Percentiles rank a stretch among this genome's conserved stretches.
These are phyloP conservation scores for Rhyacophila evoluta DNA, from an alignment of 2,888 invertebrate species.

Conservation along the genomic window DNA sequence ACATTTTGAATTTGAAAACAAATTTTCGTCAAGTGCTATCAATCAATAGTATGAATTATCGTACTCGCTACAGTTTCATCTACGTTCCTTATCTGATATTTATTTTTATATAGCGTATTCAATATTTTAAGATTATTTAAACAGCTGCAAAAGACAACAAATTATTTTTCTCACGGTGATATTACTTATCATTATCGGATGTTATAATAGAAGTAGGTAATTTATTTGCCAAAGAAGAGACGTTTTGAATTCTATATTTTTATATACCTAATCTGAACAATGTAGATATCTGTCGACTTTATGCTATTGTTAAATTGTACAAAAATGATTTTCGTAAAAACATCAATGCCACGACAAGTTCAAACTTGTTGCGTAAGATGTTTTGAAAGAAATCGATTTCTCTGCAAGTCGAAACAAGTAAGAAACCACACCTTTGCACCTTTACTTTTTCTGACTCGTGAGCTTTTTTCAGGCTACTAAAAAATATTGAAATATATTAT, in stretches of 20 bases:
- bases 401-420: conserved; percentile 3
- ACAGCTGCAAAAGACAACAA: background rate
- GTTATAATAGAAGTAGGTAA: background rate
- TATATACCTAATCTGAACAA: background rate
- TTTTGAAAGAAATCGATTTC: background rate
- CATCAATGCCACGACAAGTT: background rate
- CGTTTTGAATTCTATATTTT: background rate
- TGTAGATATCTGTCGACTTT: too few species aligned
- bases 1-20: too few species aligned
- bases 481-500: too few species aligned
- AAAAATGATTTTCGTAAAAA: background rate
- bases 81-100: too few species aligned
- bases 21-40: too few species aligned
- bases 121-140: background rate
- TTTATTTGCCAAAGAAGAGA: background rate
- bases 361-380: conserved; percentile 9
- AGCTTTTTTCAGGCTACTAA: too few species aligned
- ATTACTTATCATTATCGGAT: background rate
- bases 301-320: background rate
- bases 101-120: too few species aligned
- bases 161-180: background rate
- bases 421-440: background rate
- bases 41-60: too few species aligned
- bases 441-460: background rate
- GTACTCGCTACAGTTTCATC: too few species aligned